phyloP scores from a whole-genome alignment of 2,113 vertebrate species.

The Corapipo altera region DNA sequence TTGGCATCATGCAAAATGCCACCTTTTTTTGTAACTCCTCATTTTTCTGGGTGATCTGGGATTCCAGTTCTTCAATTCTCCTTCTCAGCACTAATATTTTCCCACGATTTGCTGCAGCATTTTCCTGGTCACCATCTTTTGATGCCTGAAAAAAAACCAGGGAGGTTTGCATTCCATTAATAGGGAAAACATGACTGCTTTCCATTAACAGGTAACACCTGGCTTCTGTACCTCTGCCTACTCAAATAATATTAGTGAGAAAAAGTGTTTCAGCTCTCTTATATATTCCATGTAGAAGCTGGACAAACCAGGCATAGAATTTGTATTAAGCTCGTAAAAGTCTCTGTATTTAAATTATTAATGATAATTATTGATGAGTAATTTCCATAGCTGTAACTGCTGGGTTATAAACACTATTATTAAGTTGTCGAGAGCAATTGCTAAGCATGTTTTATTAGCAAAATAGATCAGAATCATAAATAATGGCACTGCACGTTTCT shows the following conservation, averaged over 20 bases:
- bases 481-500: background rate
- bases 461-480: background rate
- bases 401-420: background rate
- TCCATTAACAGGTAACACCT: background rate
- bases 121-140: slow-evolving; percentile 78
- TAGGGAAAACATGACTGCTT: background rate
- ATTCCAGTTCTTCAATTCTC: slow-evolving; percentile 86
- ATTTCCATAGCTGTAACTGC: background rate
- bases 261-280: background rate
- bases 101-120: slow-evolving; percentile 80
- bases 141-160: slow-evolving; percentile 31
- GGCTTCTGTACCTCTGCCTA: background rate
- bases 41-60: slow-evolving; percentile 77
- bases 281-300: background rate
- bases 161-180: background rate
- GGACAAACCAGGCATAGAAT: background rate
- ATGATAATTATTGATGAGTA: background rate
- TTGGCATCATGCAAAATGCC: background rate
- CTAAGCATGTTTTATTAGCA: background rate
- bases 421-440: background rate
- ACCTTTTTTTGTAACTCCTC: slow-evolving; percentile 81
- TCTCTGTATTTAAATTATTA: background rate
- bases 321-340: background rate
- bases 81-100: slow-evolving; percentile 86
- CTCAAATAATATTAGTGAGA: background rate